Evolutionary conservation across 1,140 invertebrate species (phyloP), one percentile per base, ranked within the genome.

Genomic region (Pseudomyrmex flavicornis): DNA sequence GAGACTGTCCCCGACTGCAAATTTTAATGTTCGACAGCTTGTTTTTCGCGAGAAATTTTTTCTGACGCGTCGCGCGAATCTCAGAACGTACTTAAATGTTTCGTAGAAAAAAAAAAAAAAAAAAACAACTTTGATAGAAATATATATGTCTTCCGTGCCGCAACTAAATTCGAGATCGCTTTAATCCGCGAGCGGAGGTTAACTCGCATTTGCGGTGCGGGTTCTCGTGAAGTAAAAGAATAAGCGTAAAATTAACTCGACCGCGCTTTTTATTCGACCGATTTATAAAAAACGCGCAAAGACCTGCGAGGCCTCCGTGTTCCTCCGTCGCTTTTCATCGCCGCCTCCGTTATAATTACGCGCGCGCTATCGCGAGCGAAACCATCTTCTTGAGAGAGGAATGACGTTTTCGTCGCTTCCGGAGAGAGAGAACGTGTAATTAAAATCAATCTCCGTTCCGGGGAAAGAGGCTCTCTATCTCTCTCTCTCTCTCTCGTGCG

Each of bases 371-470:
- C 74, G 61, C 62, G 48, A 66, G 13, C 74, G 74, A 44, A 26
- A 66, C 62, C 62, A 20, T 66, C 59, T 77, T 77, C 62, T 68
- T 12, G 48, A 44, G 44, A 56, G 46, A n/a, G 74, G n/a, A 76
- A 0, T 22, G 74, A 52, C 63, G 54, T 26, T 68, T 75, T 17
- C 48, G 22, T 76, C 48, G 82, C 63, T 63, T 58, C 76, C 66
- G 62, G 69, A 82, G 52, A 44, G 52, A 44, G 54, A 59, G 70
- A 73, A 62, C 46, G 59, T 62, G 59, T 85, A 84, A 87, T 74
- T 85, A 87, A 74, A 88, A 86, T 76, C 79, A 76, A 77, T 80
- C 83, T 88, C 56, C 58, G 48, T 17, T 17, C 26, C 3, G 62
- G 22, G 15, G 61, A 77, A 68, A 77, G 62, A 66, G 74, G 0